phyloP scores from a whole-genome alignment of 2,888 invertebrate genomes.

The Acanthacorydalis orientalis region DNA sequence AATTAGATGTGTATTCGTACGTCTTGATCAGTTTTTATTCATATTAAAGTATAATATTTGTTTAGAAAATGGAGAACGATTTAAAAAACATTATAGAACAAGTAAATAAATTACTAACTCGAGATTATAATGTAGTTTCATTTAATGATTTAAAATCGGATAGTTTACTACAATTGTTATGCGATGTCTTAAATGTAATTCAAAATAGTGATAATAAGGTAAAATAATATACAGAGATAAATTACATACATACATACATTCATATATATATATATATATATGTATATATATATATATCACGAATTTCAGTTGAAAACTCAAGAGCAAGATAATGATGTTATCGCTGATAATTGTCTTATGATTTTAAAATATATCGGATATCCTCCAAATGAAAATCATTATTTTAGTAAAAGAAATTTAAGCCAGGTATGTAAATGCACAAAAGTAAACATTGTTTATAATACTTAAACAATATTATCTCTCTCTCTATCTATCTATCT shows the following conservation, averaged over 20 bases:
- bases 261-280: background rate
- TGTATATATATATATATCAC: no score
- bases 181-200: conserved; percentile 44
- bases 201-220: conserved; percentile 43
- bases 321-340: background rate
- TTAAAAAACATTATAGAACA: conserved; percentile 54
- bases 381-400: no score
- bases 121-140: conserved; percentile 64
- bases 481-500: no score
- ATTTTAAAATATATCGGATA: background rate
- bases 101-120: conserved; percentile 52
- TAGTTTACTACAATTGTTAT: conserved; percentile 58
- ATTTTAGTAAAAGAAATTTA: no score
- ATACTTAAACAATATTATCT: no score
- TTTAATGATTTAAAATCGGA: conserved; percentile 66
- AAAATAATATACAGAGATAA: conserved; percentile 22
- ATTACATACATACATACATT: background rate
- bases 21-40: no score
- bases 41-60: no score
- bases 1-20: no score
- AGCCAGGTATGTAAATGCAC: background rate
- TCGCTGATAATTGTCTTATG: background rate
- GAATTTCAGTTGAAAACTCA: background rate
- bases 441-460: background rate
- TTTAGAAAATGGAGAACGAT: conserved; percentile 40